Percentiles rank a stretch among this genome's conserved stretches.
phyloP scores from a whole-genome alignment of 1,140 invertebrate genomes.

The Venustaconcha ellipsiformis region DNA sequence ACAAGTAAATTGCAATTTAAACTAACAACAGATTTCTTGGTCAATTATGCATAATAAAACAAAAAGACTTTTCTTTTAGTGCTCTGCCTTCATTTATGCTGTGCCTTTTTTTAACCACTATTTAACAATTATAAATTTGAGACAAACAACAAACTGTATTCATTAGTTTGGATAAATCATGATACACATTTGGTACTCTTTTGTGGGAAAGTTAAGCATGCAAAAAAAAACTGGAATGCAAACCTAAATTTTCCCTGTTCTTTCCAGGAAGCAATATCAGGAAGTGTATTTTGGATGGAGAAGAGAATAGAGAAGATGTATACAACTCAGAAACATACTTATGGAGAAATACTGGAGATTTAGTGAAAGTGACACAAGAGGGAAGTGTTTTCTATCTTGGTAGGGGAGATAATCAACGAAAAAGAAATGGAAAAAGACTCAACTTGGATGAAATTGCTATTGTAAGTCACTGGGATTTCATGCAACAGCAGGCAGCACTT shows the following conservation, averaged over 20 bases:
- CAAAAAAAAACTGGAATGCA: too few species aligned
- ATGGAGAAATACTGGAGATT: constrained; percentile 78
- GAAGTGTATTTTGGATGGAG: constrained; percentile 54
- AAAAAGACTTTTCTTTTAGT: too few species aligned
- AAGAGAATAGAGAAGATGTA: constrained; percentile 5
- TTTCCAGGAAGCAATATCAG: constrained; percentile 49
- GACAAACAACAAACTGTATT: too few species aligned
- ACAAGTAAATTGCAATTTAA: too few species aligned
- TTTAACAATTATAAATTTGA: neutral
- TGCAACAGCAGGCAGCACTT: too few species aligned
- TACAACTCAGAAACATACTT: neutral
- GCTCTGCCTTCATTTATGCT: too few species aligned
- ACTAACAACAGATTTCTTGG: too few species aligned
- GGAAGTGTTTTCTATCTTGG: constrained; percentile 76
- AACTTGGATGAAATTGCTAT: constrained; percentile 75
- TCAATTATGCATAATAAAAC: too few species aligned
- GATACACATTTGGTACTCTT: neutral
- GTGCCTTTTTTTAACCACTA: neutral
- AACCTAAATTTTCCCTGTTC: neutral
- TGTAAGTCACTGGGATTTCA: constrained; percentile 39
- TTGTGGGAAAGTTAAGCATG: too few species aligned
- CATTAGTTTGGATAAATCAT: too few species aligned
- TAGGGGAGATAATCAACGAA: constrained; percentile 78
- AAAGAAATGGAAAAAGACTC: constrained; percentile 80
- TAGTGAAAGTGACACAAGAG: constrained; percentile 67